A percentile compares a stretch with the other conserved stretches of the same genome.
These are phyloP conservation scores for Uloborus plumipes DNA, from an alignment of 2,888 invertebrate species.

Conservation along the genomic window DNA sequence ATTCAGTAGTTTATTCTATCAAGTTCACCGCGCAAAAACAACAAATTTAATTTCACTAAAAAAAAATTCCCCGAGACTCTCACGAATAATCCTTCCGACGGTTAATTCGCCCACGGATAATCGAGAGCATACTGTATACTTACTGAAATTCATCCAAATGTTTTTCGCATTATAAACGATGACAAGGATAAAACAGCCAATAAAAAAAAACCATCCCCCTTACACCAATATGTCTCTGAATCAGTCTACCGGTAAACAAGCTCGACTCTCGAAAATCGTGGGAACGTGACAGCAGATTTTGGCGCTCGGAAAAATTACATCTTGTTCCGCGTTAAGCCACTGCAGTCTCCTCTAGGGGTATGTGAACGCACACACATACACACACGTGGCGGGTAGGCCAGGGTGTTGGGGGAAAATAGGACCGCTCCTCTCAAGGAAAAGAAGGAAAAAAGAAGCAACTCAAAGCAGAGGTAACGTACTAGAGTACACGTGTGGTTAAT, in stretches of 20 bases:
- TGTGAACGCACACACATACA: background rate
- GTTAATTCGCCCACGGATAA: too few species aligned
- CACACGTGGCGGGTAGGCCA: slow-evolving; percentile 6
- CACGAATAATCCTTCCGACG: too few species aligned
- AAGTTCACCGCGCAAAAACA: too few species aligned
- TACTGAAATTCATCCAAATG: too few species aligned
- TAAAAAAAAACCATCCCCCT: background rate
- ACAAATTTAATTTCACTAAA: too few species aligned
- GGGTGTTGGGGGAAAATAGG: background rate
- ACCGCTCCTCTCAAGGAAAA: background rate
- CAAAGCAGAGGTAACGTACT: too few species aligned
- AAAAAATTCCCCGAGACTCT: too few species aligned
- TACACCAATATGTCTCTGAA: slow-evolving; percentile 25
- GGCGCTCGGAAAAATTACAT: slow-evolving; percentile 61
- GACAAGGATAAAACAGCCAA: too few species aligned
- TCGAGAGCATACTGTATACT: too few species aligned
- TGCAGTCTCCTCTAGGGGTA: slow-evolving; percentile 7
- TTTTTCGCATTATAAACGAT: too few species aligned
- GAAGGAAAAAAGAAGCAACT: background rate
- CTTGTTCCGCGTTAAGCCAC: slow-evolving; percentile 33
- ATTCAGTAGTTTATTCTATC: too few species aligned
- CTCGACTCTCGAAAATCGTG: slow-evolving; percentile 47
- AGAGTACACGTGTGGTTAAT: too few species aligned
- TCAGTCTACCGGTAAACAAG: background rate
- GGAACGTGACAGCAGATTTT: slow-evolving; percentile 61